phyloP scores from a whole-genome alignment of 2,888 invertebrate species.

The Meta bourneti region DNA sequence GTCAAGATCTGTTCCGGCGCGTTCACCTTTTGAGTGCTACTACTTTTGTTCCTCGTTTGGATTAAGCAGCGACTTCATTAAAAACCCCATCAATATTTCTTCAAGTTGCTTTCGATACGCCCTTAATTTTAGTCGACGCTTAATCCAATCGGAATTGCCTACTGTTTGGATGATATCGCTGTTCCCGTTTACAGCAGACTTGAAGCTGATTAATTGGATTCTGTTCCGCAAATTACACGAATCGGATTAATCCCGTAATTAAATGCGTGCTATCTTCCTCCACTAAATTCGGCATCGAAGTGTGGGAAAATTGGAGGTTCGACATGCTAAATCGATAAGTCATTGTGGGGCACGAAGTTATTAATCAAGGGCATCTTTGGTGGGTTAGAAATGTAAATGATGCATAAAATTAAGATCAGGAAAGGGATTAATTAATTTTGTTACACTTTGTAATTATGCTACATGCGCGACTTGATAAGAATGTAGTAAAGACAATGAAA shows the following conservation, averaged over 20 bases:
- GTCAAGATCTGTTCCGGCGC: too few relatives aligned
- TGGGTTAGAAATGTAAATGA: not conserved
- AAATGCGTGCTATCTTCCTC: not conserved
- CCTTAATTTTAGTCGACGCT: not conserved
- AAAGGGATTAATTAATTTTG: not conserved
- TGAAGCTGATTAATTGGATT: not conserved
- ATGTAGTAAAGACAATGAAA: too few relatives aligned
- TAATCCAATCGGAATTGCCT: not conserved
- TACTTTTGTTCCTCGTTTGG: too few relatives aligned
- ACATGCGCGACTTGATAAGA: not conserved
- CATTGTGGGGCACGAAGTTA: not conserved
- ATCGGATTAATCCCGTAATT: not conserved
- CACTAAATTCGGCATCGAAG: not conserved
- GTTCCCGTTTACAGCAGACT: not conserved
- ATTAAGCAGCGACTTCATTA: not conserved
- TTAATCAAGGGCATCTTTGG: not conserved
- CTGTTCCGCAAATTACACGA: not conserved
- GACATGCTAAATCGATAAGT: not conserved
- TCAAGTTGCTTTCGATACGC: not conserved
- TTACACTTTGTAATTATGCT: not conserved
- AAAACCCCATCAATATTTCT: conserved; percentile 23
- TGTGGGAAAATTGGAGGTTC: not conserved
- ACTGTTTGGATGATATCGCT: not conserved
- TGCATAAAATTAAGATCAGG: not conserved
- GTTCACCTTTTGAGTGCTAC: not conserved